A percentile compares a stretch with the other conserved stretches of the same genome.
These are phyloP conservation scores for Tympanuchus pallidicinctus DNA, from an alignment of 2,113 vertebrate species.

Conservation along the genomic window DNA sequence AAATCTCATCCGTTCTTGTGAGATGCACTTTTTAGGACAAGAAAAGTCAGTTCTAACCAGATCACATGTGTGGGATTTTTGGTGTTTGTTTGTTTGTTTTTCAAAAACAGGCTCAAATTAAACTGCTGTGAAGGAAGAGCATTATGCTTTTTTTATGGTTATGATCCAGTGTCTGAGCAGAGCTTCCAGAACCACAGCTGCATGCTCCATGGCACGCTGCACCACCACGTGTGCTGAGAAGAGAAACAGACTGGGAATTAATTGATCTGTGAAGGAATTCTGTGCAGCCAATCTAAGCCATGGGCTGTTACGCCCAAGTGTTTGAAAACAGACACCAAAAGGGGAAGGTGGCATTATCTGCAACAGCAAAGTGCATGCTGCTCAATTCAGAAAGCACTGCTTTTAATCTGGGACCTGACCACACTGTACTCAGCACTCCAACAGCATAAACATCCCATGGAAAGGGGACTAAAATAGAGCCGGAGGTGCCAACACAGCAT, in stretches of 20 bases:
- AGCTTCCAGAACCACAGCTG: background rate
- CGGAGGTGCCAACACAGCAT: background rate
- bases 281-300: background rate
- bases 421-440: background rate
- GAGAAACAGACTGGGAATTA: background rate
- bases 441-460: background rate
- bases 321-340: background rate
- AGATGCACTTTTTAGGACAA: background rate
- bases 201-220: background rate
- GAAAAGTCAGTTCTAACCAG: background rate
- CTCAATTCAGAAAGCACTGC: background rate
- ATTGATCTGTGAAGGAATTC: background rate
- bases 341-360: background rate
- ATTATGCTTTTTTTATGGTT: background rate
- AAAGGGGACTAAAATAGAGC: background rate
- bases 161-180: background rate
- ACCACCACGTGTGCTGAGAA: background rate
- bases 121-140: background rate
- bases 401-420: background rate
- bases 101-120: background rate
- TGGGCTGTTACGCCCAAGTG: background rate
- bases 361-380: background rate
- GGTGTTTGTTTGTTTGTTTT: background rate
- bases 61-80: accelerated
- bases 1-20: background rate